phyloP scores from a whole-genome alignment of 2,797 vertebrate species.

The Pterois miles region DNA sequence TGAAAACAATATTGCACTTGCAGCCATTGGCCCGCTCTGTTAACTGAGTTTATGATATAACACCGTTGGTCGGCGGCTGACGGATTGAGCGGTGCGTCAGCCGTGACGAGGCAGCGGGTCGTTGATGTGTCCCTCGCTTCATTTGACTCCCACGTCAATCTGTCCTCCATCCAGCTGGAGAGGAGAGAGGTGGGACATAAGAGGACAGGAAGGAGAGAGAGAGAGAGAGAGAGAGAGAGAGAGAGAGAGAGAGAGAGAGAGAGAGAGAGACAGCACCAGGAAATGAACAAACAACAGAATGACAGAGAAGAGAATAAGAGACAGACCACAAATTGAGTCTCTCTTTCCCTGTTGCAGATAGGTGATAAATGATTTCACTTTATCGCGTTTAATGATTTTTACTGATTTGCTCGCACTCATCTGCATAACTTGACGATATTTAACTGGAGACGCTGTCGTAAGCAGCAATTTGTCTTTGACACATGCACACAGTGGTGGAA shows the following conservation, averaged over 20 bases:
- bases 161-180: constrained; percentile 44
- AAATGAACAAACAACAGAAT: constrained; percentile 1
- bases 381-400: constrained; percentile 21
- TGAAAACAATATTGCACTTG: constrained; percentile 70
- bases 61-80: constrained; percentile 61
- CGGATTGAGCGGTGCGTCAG: constrained; percentile 66
- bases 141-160: constrained; percentile 60
- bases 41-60: constrained; percentile 69
- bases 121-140: constrained; percentile 64
- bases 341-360: too few species aligned
- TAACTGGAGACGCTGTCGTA: background rate
- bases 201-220: background rate
- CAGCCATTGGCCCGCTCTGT: constrained; percentile 48
- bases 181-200: background rate
- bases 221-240: background rate
- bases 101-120: constrained; percentile 57
- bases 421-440: constrained; percentile 2
- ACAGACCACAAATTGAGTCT: background rate
- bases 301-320: background rate
- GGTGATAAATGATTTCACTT: constrained; percentile 22
- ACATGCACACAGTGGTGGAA: background rate
- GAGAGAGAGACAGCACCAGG: background rate
- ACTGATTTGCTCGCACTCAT: constrained; percentile 8
- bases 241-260: too few species aligned
- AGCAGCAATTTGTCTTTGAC: background rate